phyloP scores from a whole-genome alignment of 2,113 vertebrate species.

The Gobiocypris rarus region DNA sequence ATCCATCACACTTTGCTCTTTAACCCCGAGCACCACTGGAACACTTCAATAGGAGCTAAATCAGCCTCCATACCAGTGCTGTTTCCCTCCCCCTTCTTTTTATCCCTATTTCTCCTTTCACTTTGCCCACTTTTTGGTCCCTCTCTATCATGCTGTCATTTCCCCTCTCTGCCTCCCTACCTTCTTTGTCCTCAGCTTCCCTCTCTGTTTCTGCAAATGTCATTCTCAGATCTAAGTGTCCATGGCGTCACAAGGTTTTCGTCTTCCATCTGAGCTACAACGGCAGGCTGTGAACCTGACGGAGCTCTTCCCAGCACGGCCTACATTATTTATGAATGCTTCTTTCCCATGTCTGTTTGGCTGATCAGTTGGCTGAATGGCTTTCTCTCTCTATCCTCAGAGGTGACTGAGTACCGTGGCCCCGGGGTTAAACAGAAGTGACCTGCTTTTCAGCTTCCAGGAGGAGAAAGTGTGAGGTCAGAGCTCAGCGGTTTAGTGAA shows the following conservation, averaged over 20 bases:
- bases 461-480: slow-evolving; percentile 29
- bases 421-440: slow-evolving; percentile 36
- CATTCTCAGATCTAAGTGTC: slow-evolving; percentile 8
- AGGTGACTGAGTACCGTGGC: slow-evolving; percentile 19
- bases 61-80: slow-evolving; percentile 22
- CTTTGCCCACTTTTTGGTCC: slow-evolving; percentile 19
- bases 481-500: slow-evolving; percentile 11
- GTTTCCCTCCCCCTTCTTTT: not conserved
- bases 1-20: slow-evolving; percentile 67
- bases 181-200: not conserved
- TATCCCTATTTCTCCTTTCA: slow-evolving; percentile 28
- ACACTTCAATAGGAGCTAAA: slow-evolving; percentile 48
- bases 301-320: slow-evolving; percentile 35
- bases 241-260: slow-evolving; percentile 14
- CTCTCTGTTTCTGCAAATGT: slow-evolving; percentile 35
- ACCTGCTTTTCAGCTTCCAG: slow-evolving; percentile 32
- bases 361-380: slow-evolving; percentile 25
- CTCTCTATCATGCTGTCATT: slow-evolving; percentile 24
- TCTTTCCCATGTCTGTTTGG: slow-evolving; percentile 40
- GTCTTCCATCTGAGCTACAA: not conserved
- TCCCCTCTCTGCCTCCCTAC: not conserved
- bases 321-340: slow-evolving; percentile 55
- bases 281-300: slow-evolving; percentile 8
- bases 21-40: slow-evolving; percentile 54
- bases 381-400: slow-evolving; percentile 13